Evolutionary conservation across 2,888 invertebrate genomes (phyloP), one percentile per base, ranked within the genome.

Genomic region (Meganola albula): DNA sequence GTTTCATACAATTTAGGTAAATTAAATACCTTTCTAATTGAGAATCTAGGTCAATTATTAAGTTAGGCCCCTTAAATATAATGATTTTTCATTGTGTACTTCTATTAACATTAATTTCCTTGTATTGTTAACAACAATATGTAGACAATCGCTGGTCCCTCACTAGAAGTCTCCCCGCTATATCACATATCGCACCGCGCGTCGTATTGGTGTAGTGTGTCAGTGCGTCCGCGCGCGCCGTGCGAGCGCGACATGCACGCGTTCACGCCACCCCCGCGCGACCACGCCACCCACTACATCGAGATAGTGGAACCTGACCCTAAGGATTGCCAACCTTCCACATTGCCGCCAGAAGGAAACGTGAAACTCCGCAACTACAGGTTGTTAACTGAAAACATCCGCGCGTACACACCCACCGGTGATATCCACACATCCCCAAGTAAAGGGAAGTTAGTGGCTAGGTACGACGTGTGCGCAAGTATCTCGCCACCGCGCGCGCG

Each of bases 291-390:
- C 42, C 57, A 61, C 34, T 58, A 53, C 54, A 75, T 82, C 39
- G 69, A 75, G 42, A 68, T 80, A 45, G 61, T 68, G 27, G 74
- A 80, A 34, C 74, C 82, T 3, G 59, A 51, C 39, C 61, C 67
- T 30, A 70, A 63, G 33, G 58, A 66, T 52, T 75, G 74, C 53
- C 58, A 65, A 41, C 34, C 63, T 34, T 49, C 52, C 28, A 47
- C 63, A 2, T 61, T 75, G 20, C 74, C 74, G 10, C 74, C 78
- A 1, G 82, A 83, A 37, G 77, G 75, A 31, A 74, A 80, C 63
- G 71, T 76, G 30, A 78, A 75, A 48, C 49, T 72, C 27, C 66
- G 65, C 41, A 78, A 77, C 63, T 84, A 82, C 55, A 69, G 77
- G 24, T 42, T 73, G 34, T 55, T 82, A 24, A 64, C 66, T 55